Base-by-base conservation (phyloP, 2,113 vertebrate species). In the Fulmarus glacialis region DNA sequence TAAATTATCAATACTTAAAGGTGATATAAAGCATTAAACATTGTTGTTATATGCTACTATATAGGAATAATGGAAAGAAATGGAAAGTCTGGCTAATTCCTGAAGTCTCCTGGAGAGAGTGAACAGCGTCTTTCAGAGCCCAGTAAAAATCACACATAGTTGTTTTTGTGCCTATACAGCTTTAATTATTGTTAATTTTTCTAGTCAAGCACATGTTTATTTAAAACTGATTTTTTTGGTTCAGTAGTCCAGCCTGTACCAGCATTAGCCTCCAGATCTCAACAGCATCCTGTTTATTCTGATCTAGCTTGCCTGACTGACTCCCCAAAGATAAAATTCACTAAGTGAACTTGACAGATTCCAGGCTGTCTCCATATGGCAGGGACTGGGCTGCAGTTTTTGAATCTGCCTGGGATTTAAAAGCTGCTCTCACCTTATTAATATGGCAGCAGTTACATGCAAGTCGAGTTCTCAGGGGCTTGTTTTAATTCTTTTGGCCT, bases 261-360 rank as follows among this genome's bases (percentile, higher is more conserved):
- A 87, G 92, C 95, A 84, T 98, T 98, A 96, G 97, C 98, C 98
- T 97, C 97, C 96, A 97, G 98, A 98, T 97, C 96, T 98, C 97
- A 95, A 70, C 71, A 92, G 97, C 97, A 94, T 98, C 98, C 97
- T 98, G 97, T 97, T 98, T 97, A 97, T 98, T 97, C 97, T 96
- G 96, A 97, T 98, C 58, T 72, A 96, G 96, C 97, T 97, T 98
- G 98, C 98, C 98, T 98, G 97, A 97, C 98, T 98, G 97, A 94
- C 88, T 99, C 98, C 98, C 98, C 96, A 89, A 98, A 99, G 98
- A 98, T 97, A 98, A 98, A 97, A 98, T 98, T 96, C 98, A 94
- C 98, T 99, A 99, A 99, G 98, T 98, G 98, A 99, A 98, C 96
- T 96, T 99, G 99, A 99, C 98, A 98, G 98, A 97, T 98, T 98